phyloP scores from a whole-genome alignment of 2,888 invertebrate genomes.

The Neria commutata region DNA sequence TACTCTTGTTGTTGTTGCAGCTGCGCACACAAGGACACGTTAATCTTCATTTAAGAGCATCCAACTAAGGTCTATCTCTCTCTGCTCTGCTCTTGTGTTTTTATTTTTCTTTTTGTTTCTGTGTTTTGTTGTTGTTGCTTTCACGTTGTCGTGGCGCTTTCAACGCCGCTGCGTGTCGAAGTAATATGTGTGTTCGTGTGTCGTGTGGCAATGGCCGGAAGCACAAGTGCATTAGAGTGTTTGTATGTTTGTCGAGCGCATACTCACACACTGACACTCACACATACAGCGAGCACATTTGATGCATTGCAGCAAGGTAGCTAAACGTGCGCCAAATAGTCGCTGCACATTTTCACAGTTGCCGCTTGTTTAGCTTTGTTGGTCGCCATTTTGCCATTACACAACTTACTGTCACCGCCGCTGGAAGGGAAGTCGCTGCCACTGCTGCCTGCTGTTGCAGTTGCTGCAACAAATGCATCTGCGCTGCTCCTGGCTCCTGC shows the following conservation, averaged over 20 bases:
- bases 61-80: no score
- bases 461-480: slow-evolving; percentile 5
- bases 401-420: background rate
- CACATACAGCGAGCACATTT: slow-evolving; percentile 2
- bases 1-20: background rate
- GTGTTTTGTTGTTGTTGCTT: background rate
- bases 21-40: background rate
- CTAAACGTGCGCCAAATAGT: slow-evolving; percentile 4
- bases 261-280: background rate
- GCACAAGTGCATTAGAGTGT: background rate
- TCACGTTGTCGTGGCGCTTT: background rate
- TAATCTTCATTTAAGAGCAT: background rate
- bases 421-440: background rate
- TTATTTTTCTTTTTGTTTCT: no score
- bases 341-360: background rate
- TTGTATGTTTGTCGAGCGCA: background rate
- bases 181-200: no score
- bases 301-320: slow-evolving; percentile 16
- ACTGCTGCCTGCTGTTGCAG: background rate
- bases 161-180: background rate
- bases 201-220: background rate
- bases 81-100: no score
- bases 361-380: background rate
- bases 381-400: background rate
- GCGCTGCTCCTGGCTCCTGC: no score